Evolutionary conservation across 1,140 invertebrate genomes (phyloP), one percentile per base, ranked within the genome.

Genomic region (Parasteatoda tepidariorum): DNA sequence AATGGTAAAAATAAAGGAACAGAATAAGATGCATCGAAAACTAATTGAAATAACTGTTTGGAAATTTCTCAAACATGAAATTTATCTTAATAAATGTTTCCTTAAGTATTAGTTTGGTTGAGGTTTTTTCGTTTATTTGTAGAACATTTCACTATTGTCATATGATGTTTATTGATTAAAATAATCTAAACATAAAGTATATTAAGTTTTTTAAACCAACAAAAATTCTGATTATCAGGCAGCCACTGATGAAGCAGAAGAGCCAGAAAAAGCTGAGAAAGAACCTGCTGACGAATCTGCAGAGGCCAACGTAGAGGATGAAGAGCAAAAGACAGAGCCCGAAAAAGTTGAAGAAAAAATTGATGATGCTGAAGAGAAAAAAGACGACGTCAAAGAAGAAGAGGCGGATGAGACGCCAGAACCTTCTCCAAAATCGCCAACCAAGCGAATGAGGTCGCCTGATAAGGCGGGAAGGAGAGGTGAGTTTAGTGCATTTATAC

Each of bases 381-480:
- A 41, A 82, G 66, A 70, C 6, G 55, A 41, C 26, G 31, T 4
- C 13, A 57, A 31, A 22, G 41, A 62, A 48, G 78, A 61, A 62
- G 55, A 68, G 34, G 2, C 7, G 0, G 75, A 78, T 48, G 62
- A 67, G 18, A 67, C 64, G 48, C 54, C 54, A 0, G 67, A 82
- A 62, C 41, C 66, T 15, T 48, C 62, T 15, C 78, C 78, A 5
- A 70, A 82, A 62, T 71, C 78, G 4, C 78, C 78, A 13, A 82
- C 78, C 6, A 82, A 82, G 55, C 26, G 78, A 30, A 48, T 41
- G 54, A 41, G 78, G 22, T 71, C 78, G 3, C 78, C 78, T 28
- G 67, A 70, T 24, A 82, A 82, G 34, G 66, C 66, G 30, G 66
- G 66, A 24, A 82, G 67, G 57, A 70, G 78, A 71, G 78, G 78